Evolutionary conservation across 2,888 invertebrate genomes (phyloP), one percentile per base, ranked within the genome.

Genomic region (Cheilosia scutellata): DNA sequence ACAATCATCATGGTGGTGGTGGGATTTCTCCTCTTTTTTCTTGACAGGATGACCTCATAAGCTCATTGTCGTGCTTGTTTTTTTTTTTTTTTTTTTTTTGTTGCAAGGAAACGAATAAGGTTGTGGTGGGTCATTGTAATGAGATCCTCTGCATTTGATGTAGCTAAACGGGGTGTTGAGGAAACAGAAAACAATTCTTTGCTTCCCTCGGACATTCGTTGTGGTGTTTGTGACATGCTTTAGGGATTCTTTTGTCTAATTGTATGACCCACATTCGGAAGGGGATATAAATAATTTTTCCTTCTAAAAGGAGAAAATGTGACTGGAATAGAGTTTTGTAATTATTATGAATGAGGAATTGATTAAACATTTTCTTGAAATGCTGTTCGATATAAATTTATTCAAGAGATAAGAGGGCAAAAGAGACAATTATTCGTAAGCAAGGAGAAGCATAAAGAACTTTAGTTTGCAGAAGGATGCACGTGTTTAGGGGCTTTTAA

Each of bases 61-160:
- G 63, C 74, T 70, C 63, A 63, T 78, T 79, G 79, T 13, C 27
- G 44, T 49, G 42, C 53, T 63, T 57, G 49, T 58, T 83, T 74
- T 42, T 49, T 68, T 74, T 83, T 20, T 0, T 58, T 83, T 74
- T 42, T 49, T 68, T 74, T 83, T 20, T 0, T 20, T 20, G 68
- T 83, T 78, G 68, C 74, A 49, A 57, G 60, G 74, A 62, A 72
- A 53, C 66, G 62, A 72, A 83, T 83, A 62, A 68, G 74, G 74
- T 79, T 83, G 74, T 40, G 66, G 31, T 62, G 42, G 65, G 66
- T 77, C 66, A 58, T 68, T 58, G 77, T 71, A 44, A 20, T 53
- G n/a, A 44, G 42, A 42, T 63, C 13, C 29, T 33, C 65, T 82
- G 82, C 37, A 53, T 55, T 49, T 75, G 68, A 82, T 57, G 31